Percentiles rank a stretch among this genome's conserved stretches.
Conservation (phyloP, 1,140 invertebrate genomes). For the Drosophila arawakana region DNA sequence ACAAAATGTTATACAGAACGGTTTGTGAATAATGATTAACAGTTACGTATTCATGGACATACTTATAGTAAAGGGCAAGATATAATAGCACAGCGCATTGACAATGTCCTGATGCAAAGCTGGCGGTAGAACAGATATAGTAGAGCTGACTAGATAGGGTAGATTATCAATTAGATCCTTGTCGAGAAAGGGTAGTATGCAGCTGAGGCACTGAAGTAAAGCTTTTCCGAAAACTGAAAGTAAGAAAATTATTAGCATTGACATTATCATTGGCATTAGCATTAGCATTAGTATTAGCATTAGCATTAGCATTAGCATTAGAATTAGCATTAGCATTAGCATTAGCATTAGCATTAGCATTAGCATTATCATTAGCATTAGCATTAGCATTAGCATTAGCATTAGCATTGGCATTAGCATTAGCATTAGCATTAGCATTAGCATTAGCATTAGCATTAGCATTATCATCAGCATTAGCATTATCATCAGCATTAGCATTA, state of each 20-base stretch:
- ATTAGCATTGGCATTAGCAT: neutral
- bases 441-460: neutral
- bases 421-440: neutral
- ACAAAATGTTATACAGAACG: constrained; percentile 28
- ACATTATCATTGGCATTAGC: neutral
- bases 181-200: constrained; percentile 97
- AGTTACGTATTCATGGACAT: constrained; percentile 77
- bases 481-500: neutral
- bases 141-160: constrained; percentile 96
- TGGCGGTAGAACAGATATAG: constrained; percentile 95
- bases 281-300: neutral
- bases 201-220: constrained; percentile 94
- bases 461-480: neutral
- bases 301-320: neutral
- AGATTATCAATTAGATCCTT: constrained; percentile 97
- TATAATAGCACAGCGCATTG: constrained; percentile 97
- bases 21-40: neutral
- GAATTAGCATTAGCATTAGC: neutral
- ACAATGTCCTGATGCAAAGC: constrained; percentile 97
- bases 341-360: neutral
- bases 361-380: neutral
- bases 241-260: neutral
- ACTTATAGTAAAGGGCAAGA: constrained; percentile 98
- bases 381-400: neutral
- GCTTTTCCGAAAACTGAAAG: constrained; percentile 94